Conservation (phyloP, 2,888 invertebrate genomes). For the Brenthis daphne region DNA sequence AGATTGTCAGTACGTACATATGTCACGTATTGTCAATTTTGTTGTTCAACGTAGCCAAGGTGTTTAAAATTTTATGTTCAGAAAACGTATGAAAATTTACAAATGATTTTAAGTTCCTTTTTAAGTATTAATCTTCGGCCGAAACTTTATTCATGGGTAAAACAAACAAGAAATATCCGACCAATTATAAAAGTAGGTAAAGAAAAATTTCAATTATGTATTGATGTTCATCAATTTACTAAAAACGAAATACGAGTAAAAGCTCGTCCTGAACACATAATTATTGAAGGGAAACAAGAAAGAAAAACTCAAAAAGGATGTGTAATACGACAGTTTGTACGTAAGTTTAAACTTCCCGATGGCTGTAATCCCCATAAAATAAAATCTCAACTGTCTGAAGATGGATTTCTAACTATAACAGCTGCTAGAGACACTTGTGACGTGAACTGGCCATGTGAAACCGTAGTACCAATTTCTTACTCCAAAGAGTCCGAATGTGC, state of each 20-base stretch:
- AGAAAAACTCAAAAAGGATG: constrained; percentile 55
- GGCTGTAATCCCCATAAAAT: constrained; percentile 59
- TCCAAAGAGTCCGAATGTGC: constrained; percentile 34
- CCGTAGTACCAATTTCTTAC: constrained; percentile 49
- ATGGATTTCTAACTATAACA: constrained; percentile 62
- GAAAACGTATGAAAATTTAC: neutral
- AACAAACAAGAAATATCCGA: constrained; percentile 50
- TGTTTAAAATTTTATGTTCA: neutral
- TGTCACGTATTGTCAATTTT: constrained; percentile 1
- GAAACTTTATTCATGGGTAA: constrained; percentile 42
- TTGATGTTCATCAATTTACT: constrained; percentile 60
- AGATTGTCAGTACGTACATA: neutral
- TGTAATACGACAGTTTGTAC: constrained; percentile 57
- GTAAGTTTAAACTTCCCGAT: constrained; percentile 64
- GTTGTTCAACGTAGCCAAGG: neutral
- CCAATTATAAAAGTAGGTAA: constrained; percentile 58
- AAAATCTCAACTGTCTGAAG: constrained; percentile 52
- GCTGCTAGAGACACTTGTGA: constrained; percentile 54
- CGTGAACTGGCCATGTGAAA: constrained; percentile 52
- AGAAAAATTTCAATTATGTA: constrained; percentile 60
- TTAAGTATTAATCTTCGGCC: constrained; percentile 42
- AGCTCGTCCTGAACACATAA: constrained; percentile 60
- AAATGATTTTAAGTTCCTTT: constrained; percentile 46
- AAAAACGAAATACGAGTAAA: constrained; percentile 67
- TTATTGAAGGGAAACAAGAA: constrained; percentile 72